phyloP scores from a whole-genome alignment of 2,797 vertebrate species.

The Poecile montanus region DNA sequence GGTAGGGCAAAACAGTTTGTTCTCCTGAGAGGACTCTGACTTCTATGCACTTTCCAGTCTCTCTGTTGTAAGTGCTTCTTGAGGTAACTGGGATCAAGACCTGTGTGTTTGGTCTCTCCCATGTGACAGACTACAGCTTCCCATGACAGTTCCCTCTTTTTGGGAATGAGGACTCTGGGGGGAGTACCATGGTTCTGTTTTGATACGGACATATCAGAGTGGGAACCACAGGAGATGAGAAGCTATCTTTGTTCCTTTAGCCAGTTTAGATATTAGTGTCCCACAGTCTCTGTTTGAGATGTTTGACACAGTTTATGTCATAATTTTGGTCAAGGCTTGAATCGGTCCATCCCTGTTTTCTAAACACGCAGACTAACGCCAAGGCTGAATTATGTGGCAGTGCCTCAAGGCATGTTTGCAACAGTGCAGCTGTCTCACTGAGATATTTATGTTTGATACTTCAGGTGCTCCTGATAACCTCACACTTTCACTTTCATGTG shows the following conservation, averaged over 20 bases:
- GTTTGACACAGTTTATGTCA: background rate
- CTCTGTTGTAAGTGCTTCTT: background rate
- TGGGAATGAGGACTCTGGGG: rapidly evolving
- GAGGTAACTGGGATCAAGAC: background rate
- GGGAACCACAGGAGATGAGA: background rate
- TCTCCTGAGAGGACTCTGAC: background rate
- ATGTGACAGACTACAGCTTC: background rate
- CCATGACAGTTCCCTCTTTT: background rate
- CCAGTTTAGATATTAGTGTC: background rate
- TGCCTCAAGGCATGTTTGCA: background rate
- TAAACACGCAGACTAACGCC: rapidly evolving
- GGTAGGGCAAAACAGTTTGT: background rate
- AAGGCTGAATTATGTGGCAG: background rate
- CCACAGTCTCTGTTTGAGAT: background rate
- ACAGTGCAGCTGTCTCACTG: background rate
- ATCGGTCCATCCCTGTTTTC: background rate
- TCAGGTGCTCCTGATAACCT: background rate
- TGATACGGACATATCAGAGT: background rate
- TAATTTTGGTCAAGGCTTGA: background rate
- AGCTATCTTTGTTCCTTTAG: background rate
- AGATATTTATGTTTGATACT: background rate
- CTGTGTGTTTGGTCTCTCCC: rapidly evolving
- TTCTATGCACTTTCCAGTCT: background rate
- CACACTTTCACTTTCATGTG: background rate
- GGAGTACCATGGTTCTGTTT: background rate